Conservation (phyloP, 2,113 vertebrate species). For the Mormyrus iriodes region DNA sequence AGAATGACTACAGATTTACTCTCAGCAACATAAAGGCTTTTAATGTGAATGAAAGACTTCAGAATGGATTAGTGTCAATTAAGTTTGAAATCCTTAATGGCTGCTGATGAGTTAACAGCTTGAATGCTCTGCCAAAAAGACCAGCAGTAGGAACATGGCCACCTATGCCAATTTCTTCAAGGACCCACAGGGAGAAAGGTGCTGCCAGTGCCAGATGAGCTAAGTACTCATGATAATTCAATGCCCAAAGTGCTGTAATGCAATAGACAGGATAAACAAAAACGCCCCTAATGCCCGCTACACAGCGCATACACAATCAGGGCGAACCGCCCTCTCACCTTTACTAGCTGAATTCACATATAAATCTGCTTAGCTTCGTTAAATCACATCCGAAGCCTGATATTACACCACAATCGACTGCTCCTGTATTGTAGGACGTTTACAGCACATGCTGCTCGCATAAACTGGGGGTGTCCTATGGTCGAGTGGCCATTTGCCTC, state of each 20-base stretch:
- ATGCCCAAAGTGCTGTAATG: not conserved
- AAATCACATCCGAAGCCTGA: not conserved
- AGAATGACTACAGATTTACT: not conserved
- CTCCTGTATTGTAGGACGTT: not conserved
- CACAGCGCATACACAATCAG: not conserved
- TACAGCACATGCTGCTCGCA: not conserved
- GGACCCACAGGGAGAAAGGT: not conserved
- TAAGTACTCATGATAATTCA: not conserved
- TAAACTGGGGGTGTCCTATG: not conserved
- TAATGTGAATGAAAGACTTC: not conserved
- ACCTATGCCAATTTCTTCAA: not conserved
- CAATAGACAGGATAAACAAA: not conserved
- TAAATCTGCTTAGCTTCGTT: not conserved
- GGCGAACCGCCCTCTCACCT: not conserved
- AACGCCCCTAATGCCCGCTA: not conserved
- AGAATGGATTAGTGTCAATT: not conserved
- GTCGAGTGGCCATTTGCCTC: not conserved
- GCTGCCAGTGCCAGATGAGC: not conserved
- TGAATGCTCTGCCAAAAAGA: not conserved
- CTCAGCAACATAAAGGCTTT: not conserved
- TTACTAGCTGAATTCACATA: not conserved
- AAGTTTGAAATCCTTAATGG: constrained; percentile 2
- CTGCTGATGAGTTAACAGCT: not conserved
- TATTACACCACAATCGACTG: not conserved
- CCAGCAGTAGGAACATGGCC: not conserved